These are phyloP conservation scores for Zygogramma bicolorata DNA, from an alignment of 2,888 invertebrate species.

Conservation along the genomic window DNA sequence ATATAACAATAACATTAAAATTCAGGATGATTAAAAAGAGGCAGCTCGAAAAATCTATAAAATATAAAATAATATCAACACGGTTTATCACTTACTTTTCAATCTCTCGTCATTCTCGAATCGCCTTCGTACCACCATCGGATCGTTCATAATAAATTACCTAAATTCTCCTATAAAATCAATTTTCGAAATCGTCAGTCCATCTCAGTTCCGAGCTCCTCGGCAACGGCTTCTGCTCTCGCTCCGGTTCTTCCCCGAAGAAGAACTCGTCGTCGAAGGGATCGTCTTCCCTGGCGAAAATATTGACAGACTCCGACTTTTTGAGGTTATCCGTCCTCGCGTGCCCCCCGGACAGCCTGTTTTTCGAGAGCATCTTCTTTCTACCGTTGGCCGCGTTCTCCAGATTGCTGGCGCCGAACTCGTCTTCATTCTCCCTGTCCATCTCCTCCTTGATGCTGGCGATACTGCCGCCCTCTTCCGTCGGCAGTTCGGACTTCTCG, in stretches of 20 bases:
- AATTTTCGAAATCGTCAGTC: slow-evolving; percentile 67
- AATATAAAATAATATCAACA: slow-evolving; percentile 47
- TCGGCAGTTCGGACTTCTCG: slow-evolving; percentile 47
- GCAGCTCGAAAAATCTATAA: slow-evolving; percentile 44
- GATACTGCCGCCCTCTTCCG: slow-evolving; percentile 55
- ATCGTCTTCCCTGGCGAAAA: slow-evolving; percentile 87
- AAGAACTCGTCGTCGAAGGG: slow-evolving; percentile 94
- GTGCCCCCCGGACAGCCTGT: slow-evolving; percentile 55
- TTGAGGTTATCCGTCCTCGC: slow-evolving; percentile 75
- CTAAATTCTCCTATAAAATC: slow-evolving; percentile 18
- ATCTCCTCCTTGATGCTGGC: slow-evolving; percentile 64
- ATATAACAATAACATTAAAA: slow-evolving; percentile 48
- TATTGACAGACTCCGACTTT: slow-evolving; percentile 91
- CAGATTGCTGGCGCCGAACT: slow-evolving; percentile 53
- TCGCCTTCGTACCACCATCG: slow-evolving; percentile 22
- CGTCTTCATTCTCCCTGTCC: slow-evolving; percentile 57
- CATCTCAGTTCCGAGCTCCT: slow-evolving; percentile 63
- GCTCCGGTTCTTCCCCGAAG: slow-evolving; percentile 65
- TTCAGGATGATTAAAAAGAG: slow-evolving; percentile 43
- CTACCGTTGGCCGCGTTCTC: slow-evolving; percentile 52
- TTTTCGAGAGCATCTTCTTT: slow-evolving; percentile 59
- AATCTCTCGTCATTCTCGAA: slow-evolving; percentile 24
- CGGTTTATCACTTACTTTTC: slow-evolving; percentile 40
- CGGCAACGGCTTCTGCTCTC: slow-evolving; percentile 44
- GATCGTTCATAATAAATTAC: slow-evolving; percentile 30